phyloP scores from a whole-genome alignment of 2,113 vertebrate species.

The Podarcis cretensis region DNA sequence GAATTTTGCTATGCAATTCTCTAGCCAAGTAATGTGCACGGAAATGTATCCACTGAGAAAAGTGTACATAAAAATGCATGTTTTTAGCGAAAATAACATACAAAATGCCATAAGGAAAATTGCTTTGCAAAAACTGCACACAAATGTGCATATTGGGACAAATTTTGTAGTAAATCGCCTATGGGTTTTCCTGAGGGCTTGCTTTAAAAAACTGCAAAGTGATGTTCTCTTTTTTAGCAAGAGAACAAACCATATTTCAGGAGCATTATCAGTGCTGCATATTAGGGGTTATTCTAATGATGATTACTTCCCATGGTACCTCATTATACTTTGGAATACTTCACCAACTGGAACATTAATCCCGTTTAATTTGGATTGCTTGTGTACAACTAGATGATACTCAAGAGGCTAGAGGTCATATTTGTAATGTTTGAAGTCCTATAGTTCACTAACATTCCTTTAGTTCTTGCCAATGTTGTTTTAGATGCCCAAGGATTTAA shows the following conservation, averaged over 20 bases:
- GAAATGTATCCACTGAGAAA: too few species aligned
- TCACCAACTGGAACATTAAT: constrained; percentile 3
- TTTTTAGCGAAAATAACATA: too few species aligned
- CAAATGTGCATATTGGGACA: too few species aligned
- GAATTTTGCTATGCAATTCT: too few species aligned
- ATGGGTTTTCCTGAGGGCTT: too few species aligned
- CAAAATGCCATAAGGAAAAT: too few species aligned
- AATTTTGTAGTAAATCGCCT: too few species aligned
- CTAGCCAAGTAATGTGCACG: too few species aligned
- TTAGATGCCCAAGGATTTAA: neutral
- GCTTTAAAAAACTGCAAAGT: too few species aligned
- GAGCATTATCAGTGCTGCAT: neutral
- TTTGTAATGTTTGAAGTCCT: neutral
- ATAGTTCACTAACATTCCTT: neutral
- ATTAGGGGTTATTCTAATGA: neutral
- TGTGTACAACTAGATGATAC: neutral
- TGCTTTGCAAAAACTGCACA: too few species aligned
- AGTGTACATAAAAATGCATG: neutral
- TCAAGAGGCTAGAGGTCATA: neutral
- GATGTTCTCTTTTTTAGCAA: neutral
- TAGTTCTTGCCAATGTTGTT: neutral
- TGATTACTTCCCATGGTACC: neutral
- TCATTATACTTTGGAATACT: constrained; percentile 1
- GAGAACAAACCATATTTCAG: neutral
- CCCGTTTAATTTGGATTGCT: constrained; percentile 9